Base-by-base conservation (phyloP, 2,888 invertebrate genomes). In the Teleiodes luculella region DNA sequence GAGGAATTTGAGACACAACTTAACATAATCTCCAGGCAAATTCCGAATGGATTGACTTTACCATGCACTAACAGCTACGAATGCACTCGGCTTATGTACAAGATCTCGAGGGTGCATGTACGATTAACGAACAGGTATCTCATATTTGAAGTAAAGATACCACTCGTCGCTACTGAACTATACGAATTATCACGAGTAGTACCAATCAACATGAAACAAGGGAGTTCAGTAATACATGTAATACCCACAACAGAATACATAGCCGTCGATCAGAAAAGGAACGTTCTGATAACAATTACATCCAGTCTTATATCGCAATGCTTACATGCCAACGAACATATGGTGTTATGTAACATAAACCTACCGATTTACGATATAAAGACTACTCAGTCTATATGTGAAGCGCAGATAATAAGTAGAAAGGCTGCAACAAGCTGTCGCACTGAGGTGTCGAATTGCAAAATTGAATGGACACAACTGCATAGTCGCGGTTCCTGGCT, bases 261-360 rank as follows among this genome's bases (percentile, higher is more conserved):
- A 4, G 45, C 45, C 1, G 3, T 45, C 2, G 11, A 45, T 14
- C 39, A 5, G 13, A 39, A n/a, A 39, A 39, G 8, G 18, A 8
- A 16, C 13, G 2, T 39, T 2, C 3, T 39, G 1, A 39, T 39
- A n/a, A 33, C 33, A 3, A 2, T 6, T 33, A 8, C 3, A 3
- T 6, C 2, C 3, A 33, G 33, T 6, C 2, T 6, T 43, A 92
- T 14, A 4, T 3, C 37, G 14, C 3, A 3, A 13, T 37, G 2
- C 3, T 2, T 37, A 14, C 37, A 14, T 35, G 2, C 3, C 2
- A 35, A 35, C 3, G 35, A 35, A 35, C 3, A 35, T n/a, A n/a
- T 6, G 2, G 2, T n/a, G 10, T 35, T 35, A 3, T 35, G n/a
- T 11, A 2, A 3, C 2, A 2, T 35, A 11, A 11, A 35, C n/a